These are phyloP conservation scores for Flexamia atlantica DNA, from an alignment of 2,888 invertebrate species.

Conservation along the genomic window DNA sequence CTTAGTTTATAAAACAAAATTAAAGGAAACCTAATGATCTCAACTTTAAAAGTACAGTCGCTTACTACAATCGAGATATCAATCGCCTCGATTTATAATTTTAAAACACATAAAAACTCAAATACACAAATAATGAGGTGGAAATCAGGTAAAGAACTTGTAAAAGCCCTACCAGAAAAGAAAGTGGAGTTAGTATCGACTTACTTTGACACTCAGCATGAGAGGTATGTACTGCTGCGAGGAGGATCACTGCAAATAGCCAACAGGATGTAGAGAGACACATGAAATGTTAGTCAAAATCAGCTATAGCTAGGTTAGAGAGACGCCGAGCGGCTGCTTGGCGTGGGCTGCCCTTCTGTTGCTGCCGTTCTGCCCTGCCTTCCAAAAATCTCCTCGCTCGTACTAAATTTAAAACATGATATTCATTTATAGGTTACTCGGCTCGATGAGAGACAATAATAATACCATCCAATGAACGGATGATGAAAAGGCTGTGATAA, in stretches of 20 bases:
- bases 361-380: conserved; percentile 10
- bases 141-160: not conserved
- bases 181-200: conserved; percentile 63
- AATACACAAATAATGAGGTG: not conserved
- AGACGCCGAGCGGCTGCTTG: conserved; percentile 6
- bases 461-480: too few relatives aligned
- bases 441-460: too few relatives aligned
- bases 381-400: too few relatives aligned
- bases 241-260: conserved; percentile 70
- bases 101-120: not conserved
- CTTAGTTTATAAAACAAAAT: too few relatives aligned
- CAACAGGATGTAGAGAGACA: conserved; percentile 48
- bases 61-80: not conserved
- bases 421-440: too few relatives aligned
- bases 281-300: not conserved
- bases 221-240: conserved; percentile 71
- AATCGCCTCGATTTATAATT: not conserved
- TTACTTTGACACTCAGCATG: conserved; percentile 72
- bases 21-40: too few relatives aligned
- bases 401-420: too few relatives aligned
- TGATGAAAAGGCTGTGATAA: too few relatives aligned
- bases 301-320: not conserved
- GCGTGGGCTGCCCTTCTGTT: not conserved
- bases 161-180: not conserved
- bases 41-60: too few relatives aligned